Evolutionary conservation across 2,888 invertebrate species (phyloP).

Genomic region (Eupithecia pulchellata): DNA sequence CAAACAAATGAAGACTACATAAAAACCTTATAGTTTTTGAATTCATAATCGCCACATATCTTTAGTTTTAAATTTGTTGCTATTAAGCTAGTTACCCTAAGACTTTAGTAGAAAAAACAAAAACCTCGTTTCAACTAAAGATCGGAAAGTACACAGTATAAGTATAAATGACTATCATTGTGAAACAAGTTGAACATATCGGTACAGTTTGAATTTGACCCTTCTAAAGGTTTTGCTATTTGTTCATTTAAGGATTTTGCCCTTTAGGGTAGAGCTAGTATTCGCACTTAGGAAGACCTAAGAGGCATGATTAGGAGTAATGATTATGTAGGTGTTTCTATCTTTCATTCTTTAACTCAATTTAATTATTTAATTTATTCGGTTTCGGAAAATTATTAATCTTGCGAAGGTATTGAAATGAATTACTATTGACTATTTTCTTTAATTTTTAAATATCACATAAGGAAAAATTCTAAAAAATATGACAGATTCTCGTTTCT

Average conservation of each 20-base stretch:
- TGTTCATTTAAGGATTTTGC: constrained; percentile 43
- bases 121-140: background rate
- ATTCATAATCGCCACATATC: background rate
- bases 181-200: constrained; percentile 46
- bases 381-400: too few species aligned
- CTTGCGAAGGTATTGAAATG: too few species aligned
- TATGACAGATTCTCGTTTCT: too few species aligned
- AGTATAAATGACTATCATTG: constrained; percentile 48
- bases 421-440: too few species aligned
- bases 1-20: background rate
- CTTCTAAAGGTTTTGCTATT: constrained; percentile 38
- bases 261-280: constrained; percentile 18
- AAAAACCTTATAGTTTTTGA: background rate
- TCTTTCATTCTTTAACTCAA: background rate
- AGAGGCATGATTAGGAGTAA: background rate
- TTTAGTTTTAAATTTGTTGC: background rate
- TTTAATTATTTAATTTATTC: background rate
- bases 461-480: too few species aligned
- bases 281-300: background rate
- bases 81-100: background rate
- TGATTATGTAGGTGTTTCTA: background rate
- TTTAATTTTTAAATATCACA: too few species aligned
- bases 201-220: constrained; percentile 44
- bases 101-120: background rate
- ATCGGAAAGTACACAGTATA: constrained; percentile 33